These are phyloP conservation scores for Colossoma macropomum DNA, from an alignment of 2,113 vertebrate species.

Conservation along the genomic window DNA sequence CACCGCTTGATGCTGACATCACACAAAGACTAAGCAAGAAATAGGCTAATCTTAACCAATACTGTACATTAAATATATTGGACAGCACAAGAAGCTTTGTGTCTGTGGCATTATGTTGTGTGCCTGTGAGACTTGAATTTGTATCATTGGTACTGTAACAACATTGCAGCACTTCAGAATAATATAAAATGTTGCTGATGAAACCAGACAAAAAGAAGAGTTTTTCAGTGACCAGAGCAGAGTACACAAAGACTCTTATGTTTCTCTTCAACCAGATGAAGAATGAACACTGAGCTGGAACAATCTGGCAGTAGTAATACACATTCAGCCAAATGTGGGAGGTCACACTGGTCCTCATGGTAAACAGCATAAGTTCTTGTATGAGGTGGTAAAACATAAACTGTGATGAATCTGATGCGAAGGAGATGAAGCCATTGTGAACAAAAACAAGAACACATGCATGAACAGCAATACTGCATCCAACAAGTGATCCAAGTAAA, in stretches of 20 bases:
- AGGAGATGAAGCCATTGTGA: background rate
- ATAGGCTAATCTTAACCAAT: background rate
- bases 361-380: background rate
- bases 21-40: slow-evolving; percentile 18
- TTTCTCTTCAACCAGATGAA: slow-evolving; percentile 61
- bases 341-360: slow-evolving; percentile 36
- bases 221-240: background rate
- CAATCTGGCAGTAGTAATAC: slow-evolving; percentile 60
- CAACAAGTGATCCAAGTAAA: slow-evolving; percentile 53
- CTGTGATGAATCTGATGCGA: background rate
- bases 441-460: background rate
- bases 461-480: slow-evolving; percentile 31
- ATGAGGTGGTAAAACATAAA: background rate
- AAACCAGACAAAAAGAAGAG: background rate
- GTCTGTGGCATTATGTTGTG: background rate
- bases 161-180: background rate
- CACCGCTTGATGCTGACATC: slow-evolving; percentile 48
- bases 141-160: background rate
- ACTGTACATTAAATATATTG: background rate
- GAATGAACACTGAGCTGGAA: slow-evolving; percentile 36
- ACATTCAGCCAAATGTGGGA: slow-evolving; percentile 57
- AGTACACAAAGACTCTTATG: slow-evolving; percentile 50
- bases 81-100: too few species aligned
- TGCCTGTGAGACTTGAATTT: background rate
- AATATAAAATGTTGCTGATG: background rate